Conservation (phyloP, 2,888 invertebrate genomes). For the Lepetodrilus schrolli region DNA sequence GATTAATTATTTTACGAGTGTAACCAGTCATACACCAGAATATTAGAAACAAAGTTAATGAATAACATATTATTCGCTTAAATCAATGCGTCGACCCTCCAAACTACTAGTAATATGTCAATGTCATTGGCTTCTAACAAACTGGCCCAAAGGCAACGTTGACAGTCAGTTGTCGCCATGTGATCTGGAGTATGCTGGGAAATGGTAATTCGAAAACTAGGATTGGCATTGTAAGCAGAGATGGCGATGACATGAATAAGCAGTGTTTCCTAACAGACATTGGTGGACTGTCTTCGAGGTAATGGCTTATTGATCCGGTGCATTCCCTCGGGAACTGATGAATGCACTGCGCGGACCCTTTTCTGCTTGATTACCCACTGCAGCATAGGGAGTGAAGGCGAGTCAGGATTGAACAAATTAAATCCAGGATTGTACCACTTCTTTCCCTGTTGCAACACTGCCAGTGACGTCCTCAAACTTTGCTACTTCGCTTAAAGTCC, state of each 20-base stretch:
- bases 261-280: not conserved
- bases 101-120: too few relatives aligned
- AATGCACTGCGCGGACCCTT: not conserved
- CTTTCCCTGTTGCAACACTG: not conserved
- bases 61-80: too few relatives aligned
- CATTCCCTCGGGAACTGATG: not conserved
- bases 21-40: too few relatives aligned
- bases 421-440: slow-evolving; percentile 1
- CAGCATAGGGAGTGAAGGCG: not conserved
- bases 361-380: slow-evolving; percentile 18
- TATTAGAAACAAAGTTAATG: too few relatives aligned
- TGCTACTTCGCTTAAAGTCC: not conserved
- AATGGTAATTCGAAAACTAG: not conserved
- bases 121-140: too few relatives aligned
- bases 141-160: not conserved
- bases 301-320: slow-evolving; percentile 1
- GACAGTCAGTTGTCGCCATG: not conserved
- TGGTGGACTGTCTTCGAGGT: slow-evolving; percentile 9
- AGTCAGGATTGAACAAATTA: slow-evolving; percentile 11
- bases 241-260: not conserved
- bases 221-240: not conserved
- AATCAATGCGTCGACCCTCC: too few relatives aligned
- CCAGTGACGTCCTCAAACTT: not conserved
- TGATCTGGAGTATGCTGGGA: not conserved
- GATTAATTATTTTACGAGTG: too few relatives aligned